These are phyloP conservation scores for Camponotus pennsylvanicus DNA, from an alignment of 1,140 invertebrate species.

Conservation along the genomic window DNA sequence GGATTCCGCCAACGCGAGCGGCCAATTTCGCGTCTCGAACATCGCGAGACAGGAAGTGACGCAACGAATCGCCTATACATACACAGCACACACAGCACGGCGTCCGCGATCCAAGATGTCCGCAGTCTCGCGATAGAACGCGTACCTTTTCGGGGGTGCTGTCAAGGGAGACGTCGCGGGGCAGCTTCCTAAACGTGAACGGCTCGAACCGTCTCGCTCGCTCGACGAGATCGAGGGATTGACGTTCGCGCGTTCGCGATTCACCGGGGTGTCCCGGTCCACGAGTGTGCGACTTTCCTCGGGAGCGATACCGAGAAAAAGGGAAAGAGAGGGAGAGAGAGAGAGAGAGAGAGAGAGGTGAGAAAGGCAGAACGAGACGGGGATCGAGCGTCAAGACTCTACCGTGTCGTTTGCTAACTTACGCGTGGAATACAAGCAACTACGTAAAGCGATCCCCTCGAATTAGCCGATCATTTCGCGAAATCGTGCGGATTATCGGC, in stretches of 20 bases:
- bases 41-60: conserved; percentile 69
- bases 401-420: no score
- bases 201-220: background rate
- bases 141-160: conserved; percentile 73
- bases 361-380: background rate
- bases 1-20: background rate
- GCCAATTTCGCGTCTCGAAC: conserved; percentile 44
- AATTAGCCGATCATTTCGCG: no score
- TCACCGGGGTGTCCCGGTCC: background rate
- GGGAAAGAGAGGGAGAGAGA: background rate
- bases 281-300: background rate
- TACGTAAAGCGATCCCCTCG: no score
- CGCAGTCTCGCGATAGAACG: conserved; percentile 79
- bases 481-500: no score
- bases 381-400: conserved; percentile 36
- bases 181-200: background rate
- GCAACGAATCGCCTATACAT: conserved; percentile 39
- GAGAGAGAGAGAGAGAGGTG: background rate
- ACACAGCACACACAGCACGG: conserved; percentile 60
- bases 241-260: background rate
- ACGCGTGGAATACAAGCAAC: no score
- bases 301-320: background rate
- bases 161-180: conserved; percentile 69
- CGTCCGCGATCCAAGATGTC: conserved; percentile 83
- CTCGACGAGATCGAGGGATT: background rate